Percentiles rank a stretch among this genome's conserved stretches.
Conservation (phyloP, 2,888 invertebrate genomes). For the Drosophila acutilabella region DNA sequence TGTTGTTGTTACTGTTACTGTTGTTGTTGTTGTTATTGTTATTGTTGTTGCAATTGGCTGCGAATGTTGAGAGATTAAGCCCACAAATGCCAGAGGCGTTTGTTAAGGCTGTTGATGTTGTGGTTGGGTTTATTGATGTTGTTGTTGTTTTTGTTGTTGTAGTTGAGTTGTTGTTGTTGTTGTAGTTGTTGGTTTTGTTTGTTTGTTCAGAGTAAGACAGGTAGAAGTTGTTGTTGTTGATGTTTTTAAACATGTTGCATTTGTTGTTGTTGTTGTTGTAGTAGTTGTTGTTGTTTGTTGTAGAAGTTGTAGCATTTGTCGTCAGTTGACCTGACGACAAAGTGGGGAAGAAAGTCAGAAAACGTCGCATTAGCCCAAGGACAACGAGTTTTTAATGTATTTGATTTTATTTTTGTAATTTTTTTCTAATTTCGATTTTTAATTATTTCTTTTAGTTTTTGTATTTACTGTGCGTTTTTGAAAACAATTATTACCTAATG, state of each 20-base stretch:
- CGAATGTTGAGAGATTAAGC: constrained; percentile 83
- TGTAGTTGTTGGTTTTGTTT: constrained; percentile 64
- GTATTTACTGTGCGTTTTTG: constrained; percentile 29
- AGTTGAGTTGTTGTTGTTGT: constrained; percentile 61
- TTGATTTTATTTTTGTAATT: constrained; percentile 52
- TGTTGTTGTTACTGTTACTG: constrained; percentile 24
- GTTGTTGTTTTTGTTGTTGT: constrained; percentile 69
- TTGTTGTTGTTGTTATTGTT: constrained; percentile 37
- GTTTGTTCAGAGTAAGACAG: constrained; percentile 70
- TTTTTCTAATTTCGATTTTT: constrained; percentile 35
- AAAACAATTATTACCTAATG: constrained; percentile 49
- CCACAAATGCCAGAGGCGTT: constrained; percentile 83
- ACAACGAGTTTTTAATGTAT: constrained; percentile 73
- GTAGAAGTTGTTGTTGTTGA: constrained; percentile 68
- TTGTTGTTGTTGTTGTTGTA: constrained; percentile 63
- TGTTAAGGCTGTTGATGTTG: constrained; percentile 75
- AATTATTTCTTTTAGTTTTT: constrained; percentile 16
- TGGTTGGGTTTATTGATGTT: constrained; percentile 27
- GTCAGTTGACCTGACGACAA: constrained; percentile 86
- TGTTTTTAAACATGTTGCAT: constrained; percentile 63
- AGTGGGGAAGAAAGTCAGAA: constrained; percentile 85
- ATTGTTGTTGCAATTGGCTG: constrained; percentile 76
- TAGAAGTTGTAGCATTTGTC: constrained; percentile 84
- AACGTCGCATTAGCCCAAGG: constrained; percentile 86
- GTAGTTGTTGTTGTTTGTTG: constrained; percentile 69